Percentiles rank a stretch among this genome's conserved stretches.
These are phyloP conservation scores for Sceloporus undulatus DNA, from an alignment of 2,113 vertebrate genomes.

Conservation along the genomic window DNA sequence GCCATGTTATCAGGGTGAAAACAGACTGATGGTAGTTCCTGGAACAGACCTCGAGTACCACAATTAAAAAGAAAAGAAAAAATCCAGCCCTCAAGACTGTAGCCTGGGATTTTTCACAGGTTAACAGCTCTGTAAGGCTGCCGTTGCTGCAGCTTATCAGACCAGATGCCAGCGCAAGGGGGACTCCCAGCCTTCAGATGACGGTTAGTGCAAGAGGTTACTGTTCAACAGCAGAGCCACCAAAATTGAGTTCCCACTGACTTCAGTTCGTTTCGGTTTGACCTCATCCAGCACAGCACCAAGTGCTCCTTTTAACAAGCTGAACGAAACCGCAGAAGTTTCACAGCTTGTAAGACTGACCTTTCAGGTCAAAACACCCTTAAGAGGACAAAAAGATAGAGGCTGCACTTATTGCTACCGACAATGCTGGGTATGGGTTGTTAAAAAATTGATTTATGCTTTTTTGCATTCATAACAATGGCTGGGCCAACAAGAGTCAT, in stretches of 20 bases:
- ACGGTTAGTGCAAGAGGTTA: not conserved
- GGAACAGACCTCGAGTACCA: not conserved
- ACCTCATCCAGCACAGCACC: not conserved
- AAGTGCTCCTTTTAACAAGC: not conserved
- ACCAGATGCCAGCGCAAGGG: slow-evolving; percentile 4
- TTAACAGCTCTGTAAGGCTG: slow-evolving; percentile 33
- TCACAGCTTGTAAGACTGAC: not conserved
- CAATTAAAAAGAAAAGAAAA: slow-evolving; percentile 23
- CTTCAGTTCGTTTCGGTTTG: not conserved
- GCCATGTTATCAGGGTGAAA: slow-evolving; percentile 31
- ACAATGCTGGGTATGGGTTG: not conserved
- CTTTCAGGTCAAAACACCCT: not conserved
- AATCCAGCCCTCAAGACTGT: slow-evolving; percentile 8
- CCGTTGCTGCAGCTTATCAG: not conserved
- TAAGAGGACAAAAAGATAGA: not conserved
- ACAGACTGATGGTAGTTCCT: slow-evolving; percentile 17
- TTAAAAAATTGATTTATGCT: not conserved
- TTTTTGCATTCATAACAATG: not conserved
- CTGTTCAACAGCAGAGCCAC: not conserved
- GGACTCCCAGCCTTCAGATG: not conserved
- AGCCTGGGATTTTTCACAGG: slow-evolving; percentile 35
- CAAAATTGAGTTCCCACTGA: not conserved
- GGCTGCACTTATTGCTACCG: not conserved
- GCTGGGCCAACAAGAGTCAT: not conserved
- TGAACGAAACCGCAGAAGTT: not conserved